These are phyloP conservation scores for Ctenodactylus gundi DNA, from an alignment of 2,113 vertebrate species.

Conservation along the genomic window DNA sequence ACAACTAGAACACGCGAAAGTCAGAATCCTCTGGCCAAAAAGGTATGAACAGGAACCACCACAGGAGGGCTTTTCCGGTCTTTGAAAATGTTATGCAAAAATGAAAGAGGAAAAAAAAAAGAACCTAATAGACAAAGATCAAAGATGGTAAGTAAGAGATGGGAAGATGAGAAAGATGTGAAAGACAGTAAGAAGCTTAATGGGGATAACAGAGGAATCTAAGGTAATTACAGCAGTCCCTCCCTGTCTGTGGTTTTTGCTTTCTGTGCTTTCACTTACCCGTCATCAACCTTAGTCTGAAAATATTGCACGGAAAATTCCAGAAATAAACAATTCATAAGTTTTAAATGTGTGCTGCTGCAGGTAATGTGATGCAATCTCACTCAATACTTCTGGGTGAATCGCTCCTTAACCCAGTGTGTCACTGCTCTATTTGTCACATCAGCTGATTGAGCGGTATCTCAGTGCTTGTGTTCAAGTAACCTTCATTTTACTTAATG, in stretches of 20 bases:
- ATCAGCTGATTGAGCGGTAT: neutral
- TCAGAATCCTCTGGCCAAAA: neutral
- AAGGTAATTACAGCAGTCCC: neutral
- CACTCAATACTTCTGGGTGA: neutral
- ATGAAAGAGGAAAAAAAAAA: neutral
- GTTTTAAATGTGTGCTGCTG: neutral
- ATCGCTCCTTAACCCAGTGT: neutral
- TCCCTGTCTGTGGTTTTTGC: neutral
- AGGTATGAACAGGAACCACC: neutral
- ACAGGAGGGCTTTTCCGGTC: neutral
- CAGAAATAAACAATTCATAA: neutral
- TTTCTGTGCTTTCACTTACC: neutral
- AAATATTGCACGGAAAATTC: neutral
- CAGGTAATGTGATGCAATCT: neutral
- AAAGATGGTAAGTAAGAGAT: neutral
- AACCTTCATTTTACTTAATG: neutral
- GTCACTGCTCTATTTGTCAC: neutral
- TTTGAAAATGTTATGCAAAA: neutral
- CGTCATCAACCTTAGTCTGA: neutral
- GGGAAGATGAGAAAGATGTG: neutral
- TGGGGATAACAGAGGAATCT: neutral
- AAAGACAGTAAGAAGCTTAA: neutral
- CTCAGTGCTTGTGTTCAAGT: neutral
- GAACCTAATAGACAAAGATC: neutral
- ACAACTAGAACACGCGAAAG: neutral